Evolutionary conservation across 2,113 vertebrate species (phyloP).

Genomic region (Chaenogobius annularis): DNA sequence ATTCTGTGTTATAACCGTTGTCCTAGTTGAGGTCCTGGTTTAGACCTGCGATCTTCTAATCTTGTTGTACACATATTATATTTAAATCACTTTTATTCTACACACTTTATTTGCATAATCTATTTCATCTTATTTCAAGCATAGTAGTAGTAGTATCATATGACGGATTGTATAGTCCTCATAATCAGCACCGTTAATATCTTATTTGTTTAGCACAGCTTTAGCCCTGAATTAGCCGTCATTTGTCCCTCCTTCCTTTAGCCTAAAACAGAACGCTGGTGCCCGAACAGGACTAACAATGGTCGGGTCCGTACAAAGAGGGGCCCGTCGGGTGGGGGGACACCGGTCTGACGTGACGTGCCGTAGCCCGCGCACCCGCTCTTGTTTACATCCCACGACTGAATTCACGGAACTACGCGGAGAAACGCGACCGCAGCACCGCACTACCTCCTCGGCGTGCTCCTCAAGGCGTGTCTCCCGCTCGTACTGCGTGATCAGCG

Average conservation of each 20-base stretch:
- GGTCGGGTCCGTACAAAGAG: conserved; percentile 4
- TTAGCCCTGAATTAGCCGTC: neutral
- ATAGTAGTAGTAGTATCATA: no score
- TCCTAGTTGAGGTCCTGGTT: neutral
- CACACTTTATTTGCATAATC: no score
- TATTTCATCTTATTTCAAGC: no score
- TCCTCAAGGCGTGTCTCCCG: conserved; percentile 91
- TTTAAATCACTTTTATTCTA: no score
- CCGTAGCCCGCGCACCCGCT: neutral
- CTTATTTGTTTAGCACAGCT: no score
- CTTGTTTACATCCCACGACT: conserved; percentile 61
- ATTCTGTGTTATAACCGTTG: neutral
- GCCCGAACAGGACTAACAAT: neutral
- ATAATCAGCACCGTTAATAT: no score
- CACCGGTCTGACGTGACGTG: conserved; percentile 12
- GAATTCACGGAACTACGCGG: no score
- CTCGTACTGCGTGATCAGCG: conserved; percentile 94
- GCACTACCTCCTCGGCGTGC: conserved; percentile 86
- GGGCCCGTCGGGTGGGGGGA: conserved; percentile 6
- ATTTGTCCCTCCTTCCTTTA: no score
- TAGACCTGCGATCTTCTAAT: neutral
- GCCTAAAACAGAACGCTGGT: neutral
- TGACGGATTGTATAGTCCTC: no score
- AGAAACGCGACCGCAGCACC: no score
- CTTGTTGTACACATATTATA: no score